Evolutionary conservation across 2,113 vertebrate genomes (phyloP).

Genomic region (Chlamydotis undulata): DNA sequence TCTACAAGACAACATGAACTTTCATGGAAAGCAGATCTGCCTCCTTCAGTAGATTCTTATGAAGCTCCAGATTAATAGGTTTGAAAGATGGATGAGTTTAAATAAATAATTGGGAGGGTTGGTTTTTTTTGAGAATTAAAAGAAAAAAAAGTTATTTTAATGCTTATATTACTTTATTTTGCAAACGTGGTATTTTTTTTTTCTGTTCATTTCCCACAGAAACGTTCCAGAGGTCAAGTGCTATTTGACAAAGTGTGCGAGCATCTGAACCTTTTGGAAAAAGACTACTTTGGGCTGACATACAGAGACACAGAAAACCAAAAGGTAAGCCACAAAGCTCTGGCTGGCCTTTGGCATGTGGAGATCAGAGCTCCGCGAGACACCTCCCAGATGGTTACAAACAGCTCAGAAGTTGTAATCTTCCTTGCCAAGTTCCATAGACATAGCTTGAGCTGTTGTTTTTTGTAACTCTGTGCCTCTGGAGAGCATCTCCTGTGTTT

Average conservation of each 20-base stretch:
- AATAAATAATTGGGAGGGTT: neutral
- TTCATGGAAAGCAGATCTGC: neutral
- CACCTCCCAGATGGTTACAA: neutral
- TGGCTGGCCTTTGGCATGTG: neutral
- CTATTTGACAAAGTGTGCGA: conserved; percentile 95
- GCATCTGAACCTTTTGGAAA: conserved; percentile 95
- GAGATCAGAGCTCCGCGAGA: neutral
- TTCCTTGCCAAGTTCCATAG: neutral
- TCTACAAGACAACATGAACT: neutral
- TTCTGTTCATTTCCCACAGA: conserved; percentile 74
- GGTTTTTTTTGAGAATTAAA: neutral
- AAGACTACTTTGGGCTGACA: conserved; percentile 94
- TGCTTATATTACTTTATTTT: neutral
- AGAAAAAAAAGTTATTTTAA: neutral
- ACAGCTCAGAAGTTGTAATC: neutral
- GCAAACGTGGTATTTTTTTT: neutral
- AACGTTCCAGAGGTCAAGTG: conserved; percentile 89
- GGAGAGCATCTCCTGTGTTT: neutral
- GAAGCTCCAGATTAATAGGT: neutral
- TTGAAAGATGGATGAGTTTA: neutral
- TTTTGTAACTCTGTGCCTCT: neutral
- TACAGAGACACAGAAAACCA: conserved; percentile 93
- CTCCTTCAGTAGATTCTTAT: neutral
- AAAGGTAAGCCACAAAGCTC: conserved; percentile 80
- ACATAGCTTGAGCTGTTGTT: neutral